Evolutionary conservation across 92 coral and sea anemone species (phyloP).

Genomic region (Porites divaricata): DNA sequence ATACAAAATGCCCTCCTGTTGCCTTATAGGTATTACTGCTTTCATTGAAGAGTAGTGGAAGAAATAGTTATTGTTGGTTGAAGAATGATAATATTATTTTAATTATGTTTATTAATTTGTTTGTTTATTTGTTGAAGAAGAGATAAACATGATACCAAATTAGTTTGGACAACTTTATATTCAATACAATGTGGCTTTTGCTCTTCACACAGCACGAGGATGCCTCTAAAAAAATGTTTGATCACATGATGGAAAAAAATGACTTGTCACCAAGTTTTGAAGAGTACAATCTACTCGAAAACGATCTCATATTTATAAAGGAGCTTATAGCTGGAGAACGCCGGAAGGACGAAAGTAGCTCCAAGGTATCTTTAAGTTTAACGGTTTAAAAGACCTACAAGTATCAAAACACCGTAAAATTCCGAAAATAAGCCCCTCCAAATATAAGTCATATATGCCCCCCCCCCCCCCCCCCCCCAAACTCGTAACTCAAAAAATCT

Average conservation of each 20-base stretch:
- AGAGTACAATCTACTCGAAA: constrained; percentile 54
- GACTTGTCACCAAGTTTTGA: constrained; percentile 63
- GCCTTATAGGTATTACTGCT: no score
- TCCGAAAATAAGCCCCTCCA: no score
- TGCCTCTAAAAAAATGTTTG: constrained; percentile 86
- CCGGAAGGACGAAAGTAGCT: not conserved
- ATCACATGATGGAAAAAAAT: constrained; percentile 73
- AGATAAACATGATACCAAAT: not conserved
- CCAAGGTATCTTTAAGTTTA: constrained; percentile 15
- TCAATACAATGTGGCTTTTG: not conserved
- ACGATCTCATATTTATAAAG: constrained; percentile 77
- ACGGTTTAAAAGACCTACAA: not conserved
- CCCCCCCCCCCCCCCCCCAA: no score
- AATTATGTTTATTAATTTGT: no score
- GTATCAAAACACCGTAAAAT: no score
- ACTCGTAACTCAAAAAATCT: no score
- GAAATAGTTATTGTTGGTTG: no score
- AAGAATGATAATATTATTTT: no score
- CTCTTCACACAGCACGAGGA: constrained; percentile 73
- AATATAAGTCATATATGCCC: no score
- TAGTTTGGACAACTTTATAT: not conserved
- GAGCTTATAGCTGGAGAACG: constrained; percentile 76
- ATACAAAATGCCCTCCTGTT: no score
- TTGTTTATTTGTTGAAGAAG: no score
- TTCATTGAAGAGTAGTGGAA: no score